A percentile compares a stretch with the other conserved stretches of the same genome.
Evolutionary conservation across 1,140 invertebrate species (phyloP).

Genomic region (Atta texana): DNA sequence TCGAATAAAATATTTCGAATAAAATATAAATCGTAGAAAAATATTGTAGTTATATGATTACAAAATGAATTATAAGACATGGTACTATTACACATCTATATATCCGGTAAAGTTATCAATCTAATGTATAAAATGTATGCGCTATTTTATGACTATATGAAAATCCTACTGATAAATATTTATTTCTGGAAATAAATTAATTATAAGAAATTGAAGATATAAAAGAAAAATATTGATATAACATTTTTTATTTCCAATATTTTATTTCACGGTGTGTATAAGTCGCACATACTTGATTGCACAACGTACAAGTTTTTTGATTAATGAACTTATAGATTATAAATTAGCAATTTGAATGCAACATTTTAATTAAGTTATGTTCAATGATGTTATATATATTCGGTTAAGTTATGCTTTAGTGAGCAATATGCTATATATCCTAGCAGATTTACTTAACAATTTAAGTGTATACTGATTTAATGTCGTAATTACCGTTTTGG

Average conservation of each 20-base stretch:
- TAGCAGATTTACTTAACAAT: slow-evolving; percentile 7
- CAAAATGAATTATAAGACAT: not conserved
- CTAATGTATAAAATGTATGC: not conserved
- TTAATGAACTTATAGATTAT: slow-evolving; percentile 27
- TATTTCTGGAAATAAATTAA: not conserved
- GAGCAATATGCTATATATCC: slow-evolving; percentile 21
- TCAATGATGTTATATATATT: slow-evolving; percentile 2
- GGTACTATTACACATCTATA: not conserved
- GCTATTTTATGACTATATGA: not conserved
- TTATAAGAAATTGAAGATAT: not conserved
- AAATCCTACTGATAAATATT: not conserved
- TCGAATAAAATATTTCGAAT: not conserved
- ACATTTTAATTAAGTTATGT: slow-evolving; percentile 14
- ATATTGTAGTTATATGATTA: not conserved
- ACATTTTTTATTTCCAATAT: not conserved
- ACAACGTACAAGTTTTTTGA: not conserved
- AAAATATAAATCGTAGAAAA: not conserved
- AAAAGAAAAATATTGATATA: not conserved
- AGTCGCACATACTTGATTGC: not conserved
- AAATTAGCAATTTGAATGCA: slow-evolving; percentile 43
- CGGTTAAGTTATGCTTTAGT: not conserved
- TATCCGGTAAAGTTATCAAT: not conserved
- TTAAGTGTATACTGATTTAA: not conserved
- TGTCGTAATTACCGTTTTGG: slow-evolving; percentile 41
- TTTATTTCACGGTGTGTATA: not conserved